These are phyloP conservation scores for Arctopsyche grandis DNA, from an alignment of 1,140 invertebrate genomes.

Conservation along the genomic window DNA sequence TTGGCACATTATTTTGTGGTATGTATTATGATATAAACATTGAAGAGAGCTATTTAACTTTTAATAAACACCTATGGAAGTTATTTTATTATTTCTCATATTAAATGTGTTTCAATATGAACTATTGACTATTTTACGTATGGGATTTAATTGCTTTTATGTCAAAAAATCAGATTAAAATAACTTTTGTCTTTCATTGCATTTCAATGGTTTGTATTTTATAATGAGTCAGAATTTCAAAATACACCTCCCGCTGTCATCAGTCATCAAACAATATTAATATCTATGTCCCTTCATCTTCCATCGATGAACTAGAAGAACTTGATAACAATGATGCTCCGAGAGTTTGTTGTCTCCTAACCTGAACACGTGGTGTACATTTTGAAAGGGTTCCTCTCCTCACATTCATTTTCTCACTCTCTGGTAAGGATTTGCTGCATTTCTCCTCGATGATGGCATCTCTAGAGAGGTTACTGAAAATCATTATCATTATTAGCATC, in stretches of 20 bases:
- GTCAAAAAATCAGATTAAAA: no score
- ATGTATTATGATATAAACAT: no score
- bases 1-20: no score
- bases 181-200: background rate
- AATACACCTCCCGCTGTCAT: constrained; percentile 8
- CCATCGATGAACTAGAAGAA: constrained; percentile 57
- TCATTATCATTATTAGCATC: no score
- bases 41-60: no score
- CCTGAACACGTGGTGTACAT: constrained; percentile 61
- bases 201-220: background rate
- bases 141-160: no score
- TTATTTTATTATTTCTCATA: no score
- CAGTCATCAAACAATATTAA: background rate
- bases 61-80: no score
- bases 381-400: constrained; percentile 61
- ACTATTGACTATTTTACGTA: no score
- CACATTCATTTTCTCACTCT: constrained; percentile 63
- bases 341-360: constrained; percentile 62
- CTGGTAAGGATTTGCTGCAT: constrained; percentile 64
- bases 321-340: constrained; percentile 62
- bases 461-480: constrained; percentile 57
- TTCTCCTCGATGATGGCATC: constrained; percentile 66
- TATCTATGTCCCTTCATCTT: constrained; percentile 42
- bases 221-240: background rate
- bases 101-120: no score